Evolutionary conservation across 2,113 vertebrate species (phyloP).

Genomic region (Misgurnus mizolepis): DNA sequence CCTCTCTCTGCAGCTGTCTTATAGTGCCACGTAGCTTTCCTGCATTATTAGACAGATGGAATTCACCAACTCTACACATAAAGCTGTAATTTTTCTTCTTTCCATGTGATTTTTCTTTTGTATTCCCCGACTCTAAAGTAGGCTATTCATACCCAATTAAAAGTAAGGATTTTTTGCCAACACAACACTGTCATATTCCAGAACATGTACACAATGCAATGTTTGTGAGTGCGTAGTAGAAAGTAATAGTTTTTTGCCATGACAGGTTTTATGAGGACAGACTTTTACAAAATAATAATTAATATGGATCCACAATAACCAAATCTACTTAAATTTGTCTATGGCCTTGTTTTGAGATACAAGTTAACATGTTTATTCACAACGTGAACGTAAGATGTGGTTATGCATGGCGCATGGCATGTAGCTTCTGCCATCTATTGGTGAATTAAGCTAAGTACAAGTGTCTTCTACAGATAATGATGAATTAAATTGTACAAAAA

Average conservation of each 20-base stretch:
- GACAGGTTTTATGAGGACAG: too few species aligned
- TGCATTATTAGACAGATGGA: constrained; percentile 54
- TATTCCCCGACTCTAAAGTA: constrained; percentile 1
- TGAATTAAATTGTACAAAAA: background rate
- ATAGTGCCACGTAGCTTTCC: constrained; percentile 55
- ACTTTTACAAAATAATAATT: too few species aligned
- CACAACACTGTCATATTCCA: background rate
- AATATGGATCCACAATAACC: background rate
- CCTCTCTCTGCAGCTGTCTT: constrained; percentile 47
- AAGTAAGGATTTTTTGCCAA: constrained; percentile 16
- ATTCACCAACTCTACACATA: constrained; percentile 56
- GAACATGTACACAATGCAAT: background rate
- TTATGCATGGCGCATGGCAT: background rate
- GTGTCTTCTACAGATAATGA: background rate
- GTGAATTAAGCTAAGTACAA: constrained; percentile 15
- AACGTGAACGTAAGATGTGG: too few species aligned
- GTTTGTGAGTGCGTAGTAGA: too few species aligned
- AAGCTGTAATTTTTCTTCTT: constrained; percentile 55
- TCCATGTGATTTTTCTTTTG: constrained; percentile 56
- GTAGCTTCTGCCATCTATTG: constrained; percentile 65
- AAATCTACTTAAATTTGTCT: too few species aligned
- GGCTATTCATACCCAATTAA: background rate
- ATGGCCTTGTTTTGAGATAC: too few species aligned
- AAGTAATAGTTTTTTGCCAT: background rate
- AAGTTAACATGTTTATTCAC: too few species aligned